These are phyloP conservation scores for Pelodiscus sinensis DNA, from an alignment of 2,113 vertebrate genomes.

Conservation along the genomic window DNA sequence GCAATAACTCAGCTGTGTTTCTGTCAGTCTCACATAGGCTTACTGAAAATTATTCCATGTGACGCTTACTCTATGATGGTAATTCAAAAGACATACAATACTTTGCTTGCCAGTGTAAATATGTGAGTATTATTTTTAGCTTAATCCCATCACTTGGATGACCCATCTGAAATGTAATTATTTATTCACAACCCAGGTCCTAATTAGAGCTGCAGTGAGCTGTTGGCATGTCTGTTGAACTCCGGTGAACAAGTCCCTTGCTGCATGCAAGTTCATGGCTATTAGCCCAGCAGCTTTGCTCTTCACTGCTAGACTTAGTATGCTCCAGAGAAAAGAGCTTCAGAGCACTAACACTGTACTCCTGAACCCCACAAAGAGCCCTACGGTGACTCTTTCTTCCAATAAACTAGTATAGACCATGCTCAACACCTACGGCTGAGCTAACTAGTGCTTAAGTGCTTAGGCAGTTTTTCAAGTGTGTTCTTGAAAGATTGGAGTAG, in stretches of 20 bases:
- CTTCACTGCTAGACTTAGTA: conserved; percentile 45
- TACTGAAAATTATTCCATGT: neutral
- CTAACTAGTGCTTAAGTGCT: conserved; percentile 18
- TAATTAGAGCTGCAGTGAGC: conserved; percentile 43
- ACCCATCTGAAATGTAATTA: conserved; percentile 38
- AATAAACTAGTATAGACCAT: conserved; percentile 50
- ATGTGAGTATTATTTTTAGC: neutral
- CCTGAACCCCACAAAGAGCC: conserved; percentile 8
- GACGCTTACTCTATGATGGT: neutral
- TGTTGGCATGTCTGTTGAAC: conserved; percentile 6
- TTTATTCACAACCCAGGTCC: conserved; percentile 7
- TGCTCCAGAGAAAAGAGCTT: conserved; percentile 35
- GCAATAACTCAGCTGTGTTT: neutral
- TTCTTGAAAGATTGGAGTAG: conserved; percentile 31
- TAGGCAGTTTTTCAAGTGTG: conserved; percentile 1
- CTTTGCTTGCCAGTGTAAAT: neutral
- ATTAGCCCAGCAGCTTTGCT: conserved; percentile 44
- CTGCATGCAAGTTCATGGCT: conserved; percentile 38
- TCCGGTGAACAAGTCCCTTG: conserved; percentile 22
- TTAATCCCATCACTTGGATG: conserved; percentile 16
- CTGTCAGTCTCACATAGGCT: neutral
- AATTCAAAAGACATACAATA: neutral
- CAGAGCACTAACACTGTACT: conserved; percentile 39
- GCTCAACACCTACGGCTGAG: conserved; percentile 25
- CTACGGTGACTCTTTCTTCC: conserved; percentile 31